Evolutionary conservation across 2,113 vertebrate genomes (phyloP).

Genomic region (Eudyptes chrysolophus): DNA sequence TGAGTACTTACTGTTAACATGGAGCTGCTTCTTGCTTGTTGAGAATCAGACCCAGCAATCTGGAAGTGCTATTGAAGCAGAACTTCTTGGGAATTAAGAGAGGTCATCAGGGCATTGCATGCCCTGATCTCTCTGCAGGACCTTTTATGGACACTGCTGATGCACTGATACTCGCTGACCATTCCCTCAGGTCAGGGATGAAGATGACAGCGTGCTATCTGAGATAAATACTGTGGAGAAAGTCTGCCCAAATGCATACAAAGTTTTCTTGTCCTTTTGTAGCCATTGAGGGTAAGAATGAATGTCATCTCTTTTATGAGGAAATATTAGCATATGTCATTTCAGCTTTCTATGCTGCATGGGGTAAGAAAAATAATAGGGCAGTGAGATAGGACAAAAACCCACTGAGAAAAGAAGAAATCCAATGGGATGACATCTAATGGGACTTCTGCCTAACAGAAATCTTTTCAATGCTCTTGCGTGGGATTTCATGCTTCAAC

Average conservation of each 20-base stretch:
- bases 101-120: background rate
- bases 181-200: background rate
- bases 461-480: background rate
- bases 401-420: background rate
- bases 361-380: background rate
- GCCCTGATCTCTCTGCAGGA: background rate
- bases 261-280: background rate
- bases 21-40: background rate
- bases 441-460: background rate
- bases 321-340: background rate
- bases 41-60: background rate
- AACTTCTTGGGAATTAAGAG: background rate
- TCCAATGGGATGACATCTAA: background rate
- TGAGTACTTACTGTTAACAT: background rate
- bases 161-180: background rate
- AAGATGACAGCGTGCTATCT: background rate
- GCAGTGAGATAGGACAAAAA: background rate
- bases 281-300: background rate
- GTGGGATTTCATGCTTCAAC: background rate
- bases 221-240: background rate
- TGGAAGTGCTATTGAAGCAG: background rate
- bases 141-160: too few species aligned
- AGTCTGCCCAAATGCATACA: background rate
- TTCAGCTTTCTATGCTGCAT: background rate
- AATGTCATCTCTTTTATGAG: background rate